A percentile compares a stretch with the other conserved stretches of the same genome.
Evolutionary conservation across 1,140 invertebrate species (phyloP).

Genomic region (Hestina assimilis): DNA sequence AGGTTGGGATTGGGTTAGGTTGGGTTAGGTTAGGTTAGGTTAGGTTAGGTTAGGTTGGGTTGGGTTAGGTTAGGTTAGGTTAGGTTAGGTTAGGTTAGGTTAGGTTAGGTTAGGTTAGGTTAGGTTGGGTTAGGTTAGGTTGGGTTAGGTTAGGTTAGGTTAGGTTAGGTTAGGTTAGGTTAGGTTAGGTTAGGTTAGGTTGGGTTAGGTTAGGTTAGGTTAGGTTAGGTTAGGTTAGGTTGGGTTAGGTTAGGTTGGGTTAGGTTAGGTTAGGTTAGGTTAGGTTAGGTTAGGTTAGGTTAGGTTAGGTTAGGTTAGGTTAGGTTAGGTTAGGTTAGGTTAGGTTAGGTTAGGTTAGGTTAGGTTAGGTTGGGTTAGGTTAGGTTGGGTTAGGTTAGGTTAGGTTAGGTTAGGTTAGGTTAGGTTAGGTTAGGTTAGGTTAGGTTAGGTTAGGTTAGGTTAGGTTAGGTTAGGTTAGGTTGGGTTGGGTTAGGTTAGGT

Average conservation of each 20-base stretch:
- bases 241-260: conserved; percentile 14
- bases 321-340: conserved; percentile 4
- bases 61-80: conserved; percentile 3
- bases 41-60: conserved; percentile 7
- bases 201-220: conserved; percentile 6
- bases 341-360: conserved; percentile 4
- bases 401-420: conserved; percentile 4
- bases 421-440: conserved; percentile 4
- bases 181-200: background rate
- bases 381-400: conserved; percentile 3
- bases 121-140: conserved; percentile 15
- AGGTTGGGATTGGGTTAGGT: too few relatives aligned
- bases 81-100: conserved; percentile 5
- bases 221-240: conserved; percentile 10
- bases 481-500: conserved; percentile 1
- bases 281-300: conserved; percentile 16
- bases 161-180: conserved; percentile 12
- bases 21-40: conserved; percentile 3
- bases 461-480: conserved; percentile 4
- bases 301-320: conserved; percentile 7
- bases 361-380: conserved; percentile 3
- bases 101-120: conserved; percentile 16
- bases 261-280: conserved; percentile 16
- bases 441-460: conserved; percentile 5
- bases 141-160: conserved; percentile 12